phyloP scores from a whole-genome alignment of 1,140 invertebrate genomes.

The Maconellicoccus hirsutus region DNA sequence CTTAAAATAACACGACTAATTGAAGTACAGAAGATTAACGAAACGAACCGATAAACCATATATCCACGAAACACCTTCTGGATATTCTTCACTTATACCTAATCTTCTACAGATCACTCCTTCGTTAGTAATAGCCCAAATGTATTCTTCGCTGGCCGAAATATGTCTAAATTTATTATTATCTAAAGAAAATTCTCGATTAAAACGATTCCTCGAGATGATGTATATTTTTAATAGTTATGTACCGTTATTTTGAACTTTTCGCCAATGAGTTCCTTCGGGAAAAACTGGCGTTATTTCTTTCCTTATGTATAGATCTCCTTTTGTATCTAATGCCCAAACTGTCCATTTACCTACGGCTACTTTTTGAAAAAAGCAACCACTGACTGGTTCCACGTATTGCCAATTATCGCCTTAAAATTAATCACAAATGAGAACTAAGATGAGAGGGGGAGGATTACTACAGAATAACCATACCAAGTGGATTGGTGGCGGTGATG shows the following conservation, averaged over 20 bases:
- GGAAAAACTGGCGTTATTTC: conserved; percentile 54
- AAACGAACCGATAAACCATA: not conserved
- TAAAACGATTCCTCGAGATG: not conserved
- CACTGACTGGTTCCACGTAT: conserved; percentile 49
- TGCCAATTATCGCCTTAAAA: conserved; percentile 46
- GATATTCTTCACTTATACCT: not conserved
- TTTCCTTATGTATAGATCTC: conserved; percentile 50
- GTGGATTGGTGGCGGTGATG: conserved; percentile 48
- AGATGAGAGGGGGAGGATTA: not conserved
- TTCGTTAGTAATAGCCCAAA: conserved; percentile 54
- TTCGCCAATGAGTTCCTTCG: conserved; percentile 61
- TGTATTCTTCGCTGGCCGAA: conserved; percentile 64
- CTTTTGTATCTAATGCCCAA: conserved; percentile 52
- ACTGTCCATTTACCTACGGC: conserved; percentile 56
- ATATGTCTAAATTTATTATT: conserved; percentile 62
- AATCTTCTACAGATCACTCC: not conserved
- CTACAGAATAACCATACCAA: no score
- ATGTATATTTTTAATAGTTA: not conserved
- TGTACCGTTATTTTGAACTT: conserved; percentile 39
- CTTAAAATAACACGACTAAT: not conserved
- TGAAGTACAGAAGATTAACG: not conserved
- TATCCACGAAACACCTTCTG: not conserved
- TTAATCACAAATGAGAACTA: conserved; percentile 27
- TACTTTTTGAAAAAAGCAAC: conserved; percentile 59
- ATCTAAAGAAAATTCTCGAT: not conserved